Evolutionary conservation across 2,888 invertebrate genomes (phyloP), one percentile per base, ranked within the genome.

Genomic region (Brachylomia viminalis): DNA sequence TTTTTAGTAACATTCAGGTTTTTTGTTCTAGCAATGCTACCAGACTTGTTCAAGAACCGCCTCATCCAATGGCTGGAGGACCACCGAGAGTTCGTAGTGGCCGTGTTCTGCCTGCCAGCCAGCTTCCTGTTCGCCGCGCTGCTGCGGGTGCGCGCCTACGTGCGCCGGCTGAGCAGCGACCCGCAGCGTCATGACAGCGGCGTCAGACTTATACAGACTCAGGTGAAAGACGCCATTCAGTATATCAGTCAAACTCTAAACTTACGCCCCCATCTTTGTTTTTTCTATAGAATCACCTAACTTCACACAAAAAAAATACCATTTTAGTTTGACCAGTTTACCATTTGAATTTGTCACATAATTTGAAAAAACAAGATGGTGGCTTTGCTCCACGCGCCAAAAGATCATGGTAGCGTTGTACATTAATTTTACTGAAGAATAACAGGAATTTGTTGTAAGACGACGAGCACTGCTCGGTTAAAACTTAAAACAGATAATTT

Each of bases 51-150:
- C 42, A 96, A 95, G 83, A 77, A 90, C 13, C 89, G 90, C 0
- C 61, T 97, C 4, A 93, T 97, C 72, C 89, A 91, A 71, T 97
- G 97, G 95, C 91, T 97, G 85, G 97, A 97, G 87, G 96, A 97
- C n/a, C 96, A 97, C 91, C 93, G 97, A 23, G 97, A 97, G 77
- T 90, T 97, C 23, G 97, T 98, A 45, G 97, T 98, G 74, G 92
- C 97, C 27, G 90, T 97, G 65, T 97, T 98, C 93, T 97, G 97
- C 79, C 93, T 98, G 69, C 98, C 98, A 0, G 97, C 97, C 47
- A 97, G 97, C 91, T 97, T 97, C 91, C 80, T 97, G 23, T 97
- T 97, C 92, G 94, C 97, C 42, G 77, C 97, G 33, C 67, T 95
- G 52, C 89, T 97, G 78, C 90, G 92, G 11, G 5, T 95, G 15